Evolutionary conservation across 1,140 invertebrate genomes (phyloP), one percentile per base, ranked within the genome.

Genomic region (Tetramorium simillimum): DNA sequence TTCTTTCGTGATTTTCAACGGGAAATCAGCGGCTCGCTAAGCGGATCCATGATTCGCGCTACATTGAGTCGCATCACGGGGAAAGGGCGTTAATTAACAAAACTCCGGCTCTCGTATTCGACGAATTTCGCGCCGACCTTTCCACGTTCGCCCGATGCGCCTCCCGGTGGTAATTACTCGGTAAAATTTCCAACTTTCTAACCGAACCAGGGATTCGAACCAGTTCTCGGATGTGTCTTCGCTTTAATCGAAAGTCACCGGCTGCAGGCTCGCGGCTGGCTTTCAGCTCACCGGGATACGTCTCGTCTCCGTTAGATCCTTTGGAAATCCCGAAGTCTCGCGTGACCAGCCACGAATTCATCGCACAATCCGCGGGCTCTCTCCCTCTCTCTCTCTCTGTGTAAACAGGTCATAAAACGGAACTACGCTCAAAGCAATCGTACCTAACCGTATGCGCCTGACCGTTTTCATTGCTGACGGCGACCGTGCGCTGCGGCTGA

Each of bases 401-500:
- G 18, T 21, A 69, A 82, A 43, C 16, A 24, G 51, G 16, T 82
- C 18, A 21, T 56, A 46, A 82, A 82, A 73, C 14, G 65, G 78
- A 72, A 53, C 33, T 67, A 33, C 18, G 53, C 28, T 65, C 76
- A 58, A 73, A 75, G 40, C 46, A 21, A 75, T 84, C 53, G 80
- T 81, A 33, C 49, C 49, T 62, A 40, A 63, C 46, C 24, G 43
- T 67, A 67, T 43, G 53, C 40, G 37, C 60, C 24, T 24, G 77
- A 21, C 63, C 37, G 10, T 46, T 84, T 51, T 84, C 80, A 84
- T 84, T 24, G 72, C 40, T 46, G 69, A 84, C 69, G 56, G 70
- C 80, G n/a, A 21, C 53, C 40, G 69, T 18, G 28, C 69, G 51
- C 69, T 84, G 80, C 69, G 80, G 80, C 80, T 84, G 69, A 73